Evolutionary conservation across 2,888 invertebrate genomes (phyloP).

Genomic region (Calliphora vomitoria): DNA sequence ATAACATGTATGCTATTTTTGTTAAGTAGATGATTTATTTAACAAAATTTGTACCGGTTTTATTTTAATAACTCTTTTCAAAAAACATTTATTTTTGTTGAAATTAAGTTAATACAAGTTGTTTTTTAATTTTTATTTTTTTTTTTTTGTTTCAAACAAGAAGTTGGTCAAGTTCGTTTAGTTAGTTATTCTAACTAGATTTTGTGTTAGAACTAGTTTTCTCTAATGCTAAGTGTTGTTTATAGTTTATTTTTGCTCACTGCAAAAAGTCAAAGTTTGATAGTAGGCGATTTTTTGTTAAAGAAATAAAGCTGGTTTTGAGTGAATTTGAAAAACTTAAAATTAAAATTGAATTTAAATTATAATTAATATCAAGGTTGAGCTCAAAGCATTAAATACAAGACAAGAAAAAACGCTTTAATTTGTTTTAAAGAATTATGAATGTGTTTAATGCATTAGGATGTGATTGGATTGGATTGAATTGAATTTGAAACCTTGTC

Average conservation of each 20-base stretch:
- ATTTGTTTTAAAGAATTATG: neutral
- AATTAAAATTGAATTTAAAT: neutral
- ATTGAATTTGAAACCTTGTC: neutral
- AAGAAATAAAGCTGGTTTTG: neutral
- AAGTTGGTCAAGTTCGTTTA: constrained; percentile 71
- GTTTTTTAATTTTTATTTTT: constrained; percentile 2
- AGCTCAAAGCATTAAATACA: neutral
- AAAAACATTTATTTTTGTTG: too few relatives aligned
- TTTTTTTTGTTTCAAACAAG: neutral
- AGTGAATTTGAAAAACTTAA: neutral
- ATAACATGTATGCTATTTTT: too few relatives aligned
- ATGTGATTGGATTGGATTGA: neutral
- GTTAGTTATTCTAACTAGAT: constrained; percentile 45
- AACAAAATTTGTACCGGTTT: too few relatives aligned
- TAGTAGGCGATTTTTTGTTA: neutral
- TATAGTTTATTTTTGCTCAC: neutral
- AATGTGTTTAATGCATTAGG: too few relatives aligned
- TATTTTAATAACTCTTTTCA: too few relatives aligned
- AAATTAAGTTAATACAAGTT: constrained; percentile 18
- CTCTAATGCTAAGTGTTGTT: neutral
- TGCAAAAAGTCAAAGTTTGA: constrained; percentile 19
- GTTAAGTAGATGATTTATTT: too few relatives aligned
- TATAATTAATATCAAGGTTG: constrained; percentile 28
- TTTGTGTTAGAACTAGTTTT: constrained; percentile 40
- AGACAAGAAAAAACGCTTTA: neutral